These are phyloP conservation scores for Neosalanx taihuensis DNA, from an alignment of 2,797 vertebrate genomes.

Conservation along the genomic window DNA sequence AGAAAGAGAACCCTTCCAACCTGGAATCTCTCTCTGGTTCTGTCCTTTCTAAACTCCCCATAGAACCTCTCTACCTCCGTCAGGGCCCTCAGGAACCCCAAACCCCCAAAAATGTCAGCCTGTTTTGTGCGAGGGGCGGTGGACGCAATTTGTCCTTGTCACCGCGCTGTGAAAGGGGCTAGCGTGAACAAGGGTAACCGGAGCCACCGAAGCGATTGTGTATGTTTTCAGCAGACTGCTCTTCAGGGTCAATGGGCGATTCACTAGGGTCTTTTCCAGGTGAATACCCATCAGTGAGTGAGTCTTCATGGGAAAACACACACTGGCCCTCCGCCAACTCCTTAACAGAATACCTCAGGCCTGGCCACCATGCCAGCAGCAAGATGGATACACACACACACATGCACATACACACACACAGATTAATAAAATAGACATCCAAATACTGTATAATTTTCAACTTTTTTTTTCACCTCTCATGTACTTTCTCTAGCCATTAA, in stretches of 20 bases:
- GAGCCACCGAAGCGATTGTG: slow-evolving; percentile 56
- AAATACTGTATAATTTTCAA: neutral
- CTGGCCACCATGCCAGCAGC: slow-evolving; percentile 34
- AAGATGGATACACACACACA: slow-evolving; percentile 11
- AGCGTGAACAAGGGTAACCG: slow-evolving; percentile 46
- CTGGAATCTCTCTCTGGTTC: slow-evolving; percentile 11
- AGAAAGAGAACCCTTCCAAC: slow-evolving; percentile 36
- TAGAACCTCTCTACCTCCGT: slow-evolving; percentile 22
- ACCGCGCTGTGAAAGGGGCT: slow-evolving; percentile 55
- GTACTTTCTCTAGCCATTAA: no score
- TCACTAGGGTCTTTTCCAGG: slow-evolving; percentile 66
- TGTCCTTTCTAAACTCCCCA: slow-evolving; percentile 49
- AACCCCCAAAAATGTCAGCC: slow-evolving; percentile 43
- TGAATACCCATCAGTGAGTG: slow-evolving; percentile 64
- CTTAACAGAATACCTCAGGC: slow-evolving; percentile 42
- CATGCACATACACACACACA: slow-evolving; percentile 18
- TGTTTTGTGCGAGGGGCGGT: slow-evolving; percentile 53
- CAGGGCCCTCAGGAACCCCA: slow-evolving; percentile 40
- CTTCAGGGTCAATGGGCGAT: slow-evolving; percentile 69
- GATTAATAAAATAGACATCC: neutral
- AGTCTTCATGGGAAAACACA: slow-evolving; percentile 65
- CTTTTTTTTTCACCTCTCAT: neutral
- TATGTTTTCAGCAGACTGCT: slow-evolving; percentile 56
- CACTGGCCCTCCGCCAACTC: slow-evolving; percentile 39
- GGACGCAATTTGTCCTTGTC: slow-evolving; percentile 75